phyloP scores from a whole-genome alignment of 2,888 invertebrate genomes.

The Acrobeloides nanus region DNA sequence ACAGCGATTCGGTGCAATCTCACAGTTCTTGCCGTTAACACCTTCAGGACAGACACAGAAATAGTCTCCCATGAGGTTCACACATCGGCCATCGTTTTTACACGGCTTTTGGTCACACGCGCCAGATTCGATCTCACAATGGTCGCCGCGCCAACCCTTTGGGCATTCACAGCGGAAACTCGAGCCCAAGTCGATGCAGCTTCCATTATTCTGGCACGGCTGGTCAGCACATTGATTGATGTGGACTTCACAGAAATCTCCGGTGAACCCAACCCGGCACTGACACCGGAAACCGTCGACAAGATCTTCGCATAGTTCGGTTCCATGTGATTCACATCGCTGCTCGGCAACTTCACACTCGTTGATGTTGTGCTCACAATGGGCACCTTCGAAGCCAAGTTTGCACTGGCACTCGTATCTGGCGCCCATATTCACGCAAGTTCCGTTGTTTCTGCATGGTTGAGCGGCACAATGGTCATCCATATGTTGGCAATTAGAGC shows the following conservation, averaged over 20 bases:
- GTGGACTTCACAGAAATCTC: conserved; percentile 70
- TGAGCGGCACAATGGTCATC: conserved; percentile 81
- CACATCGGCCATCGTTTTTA: conserved; percentile 85
- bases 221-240: conserved; percentile 66
- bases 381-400: conserved; percentile 78
- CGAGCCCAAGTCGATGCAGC: conserved; percentile 59
- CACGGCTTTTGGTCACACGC: conserved; percentile 72
- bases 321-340: conserved; percentile 63
- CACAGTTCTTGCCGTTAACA: conserved; percentile 91
- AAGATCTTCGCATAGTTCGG: conserved; percentile 78
- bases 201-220: conserved; percentile 75
- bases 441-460: conserved; percentile 52
- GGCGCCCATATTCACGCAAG: conserved; percentile 75
- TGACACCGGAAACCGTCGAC: conserved; percentile 66
- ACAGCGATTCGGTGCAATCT: conserved; percentile 87
- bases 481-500: conserved; percentile 75
- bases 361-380: conserved; percentile 81
- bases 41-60: conserved; percentile 68
- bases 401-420: conserved; percentile 82
- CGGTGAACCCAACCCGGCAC: conserved; percentile 80
- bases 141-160: conserved; percentile 42
- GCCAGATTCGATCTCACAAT: conserved; percentile 78
- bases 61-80: conserved; percentile 72
- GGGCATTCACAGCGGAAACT: conserved; percentile 85
- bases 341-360: conserved; percentile 65